phyloP scores from a whole-genome alignment of 2,113 vertebrate genomes.

The Alligator sinensis region DNA sequence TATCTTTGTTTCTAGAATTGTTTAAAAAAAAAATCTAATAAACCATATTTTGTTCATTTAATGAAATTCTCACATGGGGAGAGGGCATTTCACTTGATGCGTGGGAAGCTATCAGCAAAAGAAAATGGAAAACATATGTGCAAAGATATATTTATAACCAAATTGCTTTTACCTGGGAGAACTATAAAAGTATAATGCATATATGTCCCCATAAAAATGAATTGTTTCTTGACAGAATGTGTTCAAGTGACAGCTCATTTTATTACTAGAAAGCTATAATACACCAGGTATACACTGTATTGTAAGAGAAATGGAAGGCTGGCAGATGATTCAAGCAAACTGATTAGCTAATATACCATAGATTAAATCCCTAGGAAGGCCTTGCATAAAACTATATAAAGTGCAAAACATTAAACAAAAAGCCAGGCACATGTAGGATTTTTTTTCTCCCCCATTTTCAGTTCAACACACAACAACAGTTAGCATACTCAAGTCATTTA shows the following conservation, averaged over 20 bases:
- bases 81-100: not conserved
- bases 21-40: not conserved
- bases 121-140: slow-evolving; percentile 53
- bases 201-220: slow-evolving; percentile 24
- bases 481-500: not conserved
- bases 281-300: not conserved
- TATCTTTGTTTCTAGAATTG: slow-evolving; percentile 21
- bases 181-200: slow-evolving; percentile 28
- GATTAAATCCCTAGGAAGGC: not conserved
- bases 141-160: slow-evolving; percentile 57
- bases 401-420: not conserved
- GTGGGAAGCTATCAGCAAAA: slow-evolving; percentile 25
- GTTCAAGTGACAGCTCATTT: slow-evolving; percentile 16
- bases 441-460: not conserved
- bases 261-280: slow-evolving; percentile 16
- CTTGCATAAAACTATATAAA: not conserved
- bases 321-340: not conserved
- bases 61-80: slow-evolving; percentile 21
- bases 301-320: not conserved
- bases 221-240: slow-evolving; percentile 36
- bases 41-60: slow-evolving; percentile 36
- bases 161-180: slow-evolving; percentile 37
- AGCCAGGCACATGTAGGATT: not conserved
- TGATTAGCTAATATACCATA: not conserved
- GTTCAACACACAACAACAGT: not conserved